Evolutionary conservation across 2,888 invertebrate genomes (phyloP), one percentile per base, ranked within the genome.

Genomic region (Eristalinus sepulchralis): DNA sequence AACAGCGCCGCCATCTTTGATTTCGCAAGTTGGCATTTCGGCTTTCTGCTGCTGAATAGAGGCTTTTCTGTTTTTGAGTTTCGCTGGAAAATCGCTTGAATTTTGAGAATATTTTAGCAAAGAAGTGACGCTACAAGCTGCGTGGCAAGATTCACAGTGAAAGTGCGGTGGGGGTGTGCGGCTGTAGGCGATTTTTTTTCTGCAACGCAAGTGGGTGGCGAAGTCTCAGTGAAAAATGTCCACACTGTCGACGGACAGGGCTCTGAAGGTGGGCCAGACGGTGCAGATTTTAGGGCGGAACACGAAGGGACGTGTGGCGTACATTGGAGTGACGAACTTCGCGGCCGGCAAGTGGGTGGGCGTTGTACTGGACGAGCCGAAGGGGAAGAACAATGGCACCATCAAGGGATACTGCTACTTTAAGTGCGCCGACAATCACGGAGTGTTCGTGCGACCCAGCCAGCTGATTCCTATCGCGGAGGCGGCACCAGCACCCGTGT

Each of bases 351-450:
- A 96, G 93, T 98, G 98, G 98, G 96, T 99, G 89, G 99, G 99
- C 10, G 95, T 99, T 2, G 95, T 97, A 81, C 94, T 99, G 73
- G 98, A 99, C 91, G 98, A 98, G 90, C 95, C 98, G 0, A 97
- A 97, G 91, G 99, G 99, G 31, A 98, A 98, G 92, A 99, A 99
- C 91, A 98, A 99, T 94, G 99, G 99, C 27, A 96, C 96, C 59
- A 96, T 99, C 34, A 96, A 97, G 89, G 98, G 98, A 66, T 96
- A 96, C 90, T 94, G 95, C 34, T 99, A 99, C 93, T 99, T 99
- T 92, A 95, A 96, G 96, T 99, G 99, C 91, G 95, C 96, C 64
- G 97, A 97, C 63, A 97, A 98, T 92, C 95, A 95, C 94, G 99
- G 99, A 5, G 96, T 98, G 91, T 99, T 99, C 93, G 98, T 99